Conservation (phyloP, 2,797 vertebrate genomes). For the Rhynchotus rufescens region DNA sequence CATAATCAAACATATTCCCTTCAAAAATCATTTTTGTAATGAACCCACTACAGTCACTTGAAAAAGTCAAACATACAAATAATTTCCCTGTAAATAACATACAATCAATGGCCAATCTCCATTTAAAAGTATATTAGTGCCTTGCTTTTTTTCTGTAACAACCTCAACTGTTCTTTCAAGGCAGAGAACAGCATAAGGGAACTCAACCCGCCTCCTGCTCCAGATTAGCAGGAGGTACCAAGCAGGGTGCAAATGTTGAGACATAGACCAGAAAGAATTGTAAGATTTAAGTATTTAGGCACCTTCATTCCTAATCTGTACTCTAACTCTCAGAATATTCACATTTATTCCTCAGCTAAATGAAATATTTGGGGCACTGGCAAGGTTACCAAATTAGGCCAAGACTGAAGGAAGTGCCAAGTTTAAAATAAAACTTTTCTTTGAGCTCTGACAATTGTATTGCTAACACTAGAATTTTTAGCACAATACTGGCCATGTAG, state of each 20-base stretch:
- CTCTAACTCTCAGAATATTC: neutral
- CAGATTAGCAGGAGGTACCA: neutral
- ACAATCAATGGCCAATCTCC: neutral
- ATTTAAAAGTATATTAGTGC: neutral
- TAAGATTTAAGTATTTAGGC: neutral
- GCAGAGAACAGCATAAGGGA: neutral
- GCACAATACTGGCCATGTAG: neutral
- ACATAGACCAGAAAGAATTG: neutral
- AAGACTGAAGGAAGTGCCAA: neutral
- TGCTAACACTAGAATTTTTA: neutral
- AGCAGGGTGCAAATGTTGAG: neutral
- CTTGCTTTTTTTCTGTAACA: neutral
- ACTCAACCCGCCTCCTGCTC: rapidly evolving
- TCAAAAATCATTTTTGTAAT: neutral
- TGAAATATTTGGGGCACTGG: neutral
- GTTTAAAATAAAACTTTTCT: neutral
- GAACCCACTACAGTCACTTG: neutral
- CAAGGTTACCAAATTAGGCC: neutral
- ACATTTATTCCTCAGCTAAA: neutral
- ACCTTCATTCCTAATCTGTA: neutral
- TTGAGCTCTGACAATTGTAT: neutral
- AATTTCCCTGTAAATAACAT: neutral
- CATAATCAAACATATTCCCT: neutral
- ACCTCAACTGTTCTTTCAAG: neutral
- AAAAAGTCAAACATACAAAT: neutral